A percentile compares a stretch with the other conserved stretches of the same genome.
Evolutionary conservation across 1,140 invertebrate genomes (phyloP).

Genomic region (Magallana gigas): DNA sequence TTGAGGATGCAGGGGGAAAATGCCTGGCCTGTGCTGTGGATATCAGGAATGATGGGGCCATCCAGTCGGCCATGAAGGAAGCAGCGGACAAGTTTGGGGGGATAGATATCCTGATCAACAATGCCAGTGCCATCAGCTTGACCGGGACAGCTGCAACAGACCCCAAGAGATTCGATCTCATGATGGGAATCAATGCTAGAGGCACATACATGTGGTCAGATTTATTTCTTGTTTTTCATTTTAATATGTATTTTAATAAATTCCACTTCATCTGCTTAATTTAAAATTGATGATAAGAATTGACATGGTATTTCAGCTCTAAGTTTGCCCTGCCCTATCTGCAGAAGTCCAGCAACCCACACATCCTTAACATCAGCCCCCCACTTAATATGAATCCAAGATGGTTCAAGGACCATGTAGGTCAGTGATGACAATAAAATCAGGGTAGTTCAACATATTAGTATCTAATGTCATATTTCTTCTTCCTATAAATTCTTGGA

Average conservation of each 20-base stretch:
- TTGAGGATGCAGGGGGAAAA: conserved; percentile 94
- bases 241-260: too few species aligned
- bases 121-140: conserved; percentile 97
- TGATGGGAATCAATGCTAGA: conserved; percentile 79
- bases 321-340: conserved; percentile 95
- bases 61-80: conserved; percentile 90
- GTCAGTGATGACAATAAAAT: conserved; percentile 66
- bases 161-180: conserved; percentile 88
- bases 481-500: too few species aligned
- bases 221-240: neutral
- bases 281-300: too few species aligned
- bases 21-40: conserved; percentile 96
- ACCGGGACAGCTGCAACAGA: conserved; percentile 91
- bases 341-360: conserved; percentile 90
- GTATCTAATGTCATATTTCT: too few species aligned
- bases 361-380: conserved; percentile 97
- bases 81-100: conserved; percentile 96
- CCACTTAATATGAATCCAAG: conserved; percentile 92
- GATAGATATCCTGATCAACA: conserved; percentile 96
- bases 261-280: too few species aligned
- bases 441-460: neutral
- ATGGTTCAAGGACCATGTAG: conserved; percentile 95
- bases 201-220: conserved; percentile 79
- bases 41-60: conserved; percentile 86
- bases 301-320: conserved; percentile 84